These are phyloP conservation scores for Hydractinia symbiolongicarpus DNA, from an alignment of 30 jellyfish, hydroid and myxozoan species.

Conservation along the genomic window DNA sequence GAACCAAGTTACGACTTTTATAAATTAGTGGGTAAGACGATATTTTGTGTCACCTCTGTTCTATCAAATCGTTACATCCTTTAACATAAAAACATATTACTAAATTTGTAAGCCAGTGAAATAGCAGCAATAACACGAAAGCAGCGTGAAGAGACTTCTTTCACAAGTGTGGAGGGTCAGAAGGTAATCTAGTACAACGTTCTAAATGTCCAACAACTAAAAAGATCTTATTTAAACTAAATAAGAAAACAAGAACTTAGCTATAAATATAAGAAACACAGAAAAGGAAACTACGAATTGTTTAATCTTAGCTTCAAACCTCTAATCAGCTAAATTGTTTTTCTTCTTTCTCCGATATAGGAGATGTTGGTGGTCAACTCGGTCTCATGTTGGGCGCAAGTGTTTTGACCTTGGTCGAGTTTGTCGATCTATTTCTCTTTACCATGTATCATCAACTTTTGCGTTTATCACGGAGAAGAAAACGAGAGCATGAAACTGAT, in stretches of 20 bases:
- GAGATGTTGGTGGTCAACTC: conserved; percentile 99
- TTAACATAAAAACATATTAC: no score
- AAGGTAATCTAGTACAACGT: neutral
- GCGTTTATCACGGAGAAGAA: conserved; percentile 61
- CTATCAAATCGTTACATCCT: neutral
- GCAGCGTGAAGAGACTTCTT: no score
- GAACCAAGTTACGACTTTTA: conserved; percentile 77
- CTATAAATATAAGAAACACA: no score
- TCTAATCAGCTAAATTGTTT: neutral
- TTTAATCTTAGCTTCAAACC: no score
- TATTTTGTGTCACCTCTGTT: neutral
- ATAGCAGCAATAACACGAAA: no score
- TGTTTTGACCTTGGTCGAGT: conserved; percentile 88
- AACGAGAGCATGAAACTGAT: conserved; percentile 42
- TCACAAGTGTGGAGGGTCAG: neutral
- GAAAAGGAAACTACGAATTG: no score
- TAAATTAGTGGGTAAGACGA: conserved; percentile 72
- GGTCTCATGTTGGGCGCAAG: conserved; percentile 98
- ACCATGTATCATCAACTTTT: conserved; percentile 80
- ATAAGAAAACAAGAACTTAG: no score
- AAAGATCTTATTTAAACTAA: neutral
- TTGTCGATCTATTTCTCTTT: conserved; percentile 70
- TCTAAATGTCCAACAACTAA: neutral
- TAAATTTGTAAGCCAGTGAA: no score
- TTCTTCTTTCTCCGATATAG: conserved; percentile 18